phyloP scores from a whole-genome alignment of 2,888 invertebrate genomes.

The Drosophila pseudotalamancana region DNA sequence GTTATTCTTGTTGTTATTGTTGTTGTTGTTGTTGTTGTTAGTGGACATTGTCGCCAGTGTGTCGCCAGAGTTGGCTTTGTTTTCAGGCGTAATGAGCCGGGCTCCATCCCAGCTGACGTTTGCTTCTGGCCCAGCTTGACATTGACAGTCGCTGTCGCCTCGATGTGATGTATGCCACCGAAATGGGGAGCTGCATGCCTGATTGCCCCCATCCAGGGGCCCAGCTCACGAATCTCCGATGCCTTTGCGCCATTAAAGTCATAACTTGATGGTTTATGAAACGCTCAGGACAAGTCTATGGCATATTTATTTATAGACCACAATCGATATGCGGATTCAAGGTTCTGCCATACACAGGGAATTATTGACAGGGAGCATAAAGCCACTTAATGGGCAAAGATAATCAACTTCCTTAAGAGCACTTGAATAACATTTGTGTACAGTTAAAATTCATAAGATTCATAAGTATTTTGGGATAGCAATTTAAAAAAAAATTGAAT shows the following conservation, averaged over 20 bases:
- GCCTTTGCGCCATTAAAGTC: constrained; percentile 30
- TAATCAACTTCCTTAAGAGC: constrained; percentile 8
- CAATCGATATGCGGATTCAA: constrained; percentile 35
- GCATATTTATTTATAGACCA: constrained; percentile 35
- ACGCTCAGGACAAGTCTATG: constrained; percentile 35
- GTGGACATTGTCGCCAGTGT: constrained; percentile 41
- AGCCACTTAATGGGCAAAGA: constrained; percentile 34
- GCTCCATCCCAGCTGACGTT: constrained; percentile 57
- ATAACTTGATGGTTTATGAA: constrained; percentile 54
- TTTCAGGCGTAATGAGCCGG: constrained; percentile 62
- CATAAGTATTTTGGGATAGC: neutral
- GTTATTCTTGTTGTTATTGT: constrained; percentile 17
- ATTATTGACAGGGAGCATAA: constrained; percentile 3
- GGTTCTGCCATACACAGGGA: constrained; percentile 32
- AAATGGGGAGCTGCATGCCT: constrained; percentile 64
- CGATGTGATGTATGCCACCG: constrained; percentile 71
- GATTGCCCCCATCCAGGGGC: constrained; percentile 39
- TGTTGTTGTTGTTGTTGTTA: constrained; percentile 20
- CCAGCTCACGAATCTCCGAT: constrained; percentile 38
- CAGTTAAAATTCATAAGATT: neutral
- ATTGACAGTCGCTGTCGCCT: constrained; percentile 65
- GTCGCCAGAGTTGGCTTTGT: constrained; percentile 63
- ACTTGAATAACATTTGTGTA: constrained; percentile 4
- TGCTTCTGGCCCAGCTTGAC: constrained; percentile 57
- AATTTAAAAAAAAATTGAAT: too few species aligned